A percentile compares a stretch with the other conserved stretches of the same genome.
phyloP scores from a whole-genome alignment of 2,888 invertebrate genomes.

The Empis stercorea region DNA sequence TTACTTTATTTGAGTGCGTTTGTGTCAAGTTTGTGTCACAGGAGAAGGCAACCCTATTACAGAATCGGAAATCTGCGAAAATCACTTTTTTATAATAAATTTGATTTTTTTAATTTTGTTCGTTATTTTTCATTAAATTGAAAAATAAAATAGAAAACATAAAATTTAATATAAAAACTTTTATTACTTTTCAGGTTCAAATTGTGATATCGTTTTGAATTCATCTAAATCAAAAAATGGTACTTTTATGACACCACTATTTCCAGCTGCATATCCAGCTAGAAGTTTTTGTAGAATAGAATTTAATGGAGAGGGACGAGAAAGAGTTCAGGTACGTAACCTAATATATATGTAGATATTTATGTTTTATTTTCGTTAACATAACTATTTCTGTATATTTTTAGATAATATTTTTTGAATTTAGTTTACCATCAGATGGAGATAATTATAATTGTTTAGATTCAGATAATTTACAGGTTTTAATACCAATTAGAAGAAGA shows the following conservation, averaged over 20 bases:
- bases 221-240: slow-evolving; percentile 73
- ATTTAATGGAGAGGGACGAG: slow-evolving; percentile 74
- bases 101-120: too few relatives aligned
- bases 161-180: too few relatives aligned
- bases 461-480: slow-evolving; percentile 38
- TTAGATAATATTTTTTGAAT: slow-evolving; percentile 32
- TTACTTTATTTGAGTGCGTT: too few relatives aligned
- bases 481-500: slow-evolving; percentile 68
- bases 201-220: slow-evolving; percentile 63
- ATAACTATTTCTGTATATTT: slow-evolving; percentile 5
- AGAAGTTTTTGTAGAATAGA: slow-evolving; percentile 78
- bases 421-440: slow-evolving; percentile 27
- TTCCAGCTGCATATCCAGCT: slow-evolving; percentile 68
- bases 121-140: too few relatives aligned
- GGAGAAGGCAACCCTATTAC: too few relatives aligned
- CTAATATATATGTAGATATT: background rate
- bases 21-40: too few relatives aligned
- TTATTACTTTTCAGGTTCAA: slow-evolving; percentile 64
- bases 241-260: slow-evolving; percentile 70
- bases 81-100: too few relatives aligned
- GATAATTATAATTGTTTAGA: slow-evolving; percentile 27
- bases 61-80: too few relatives aligned
- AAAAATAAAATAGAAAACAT: too few relatives aligned
- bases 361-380: too few relatives aligned
- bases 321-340: slow-evolving; percentile 63